Base-by-base conservation (phyloP, 1,140 invertebrate species). In the Mamestra configurata region DNA sequence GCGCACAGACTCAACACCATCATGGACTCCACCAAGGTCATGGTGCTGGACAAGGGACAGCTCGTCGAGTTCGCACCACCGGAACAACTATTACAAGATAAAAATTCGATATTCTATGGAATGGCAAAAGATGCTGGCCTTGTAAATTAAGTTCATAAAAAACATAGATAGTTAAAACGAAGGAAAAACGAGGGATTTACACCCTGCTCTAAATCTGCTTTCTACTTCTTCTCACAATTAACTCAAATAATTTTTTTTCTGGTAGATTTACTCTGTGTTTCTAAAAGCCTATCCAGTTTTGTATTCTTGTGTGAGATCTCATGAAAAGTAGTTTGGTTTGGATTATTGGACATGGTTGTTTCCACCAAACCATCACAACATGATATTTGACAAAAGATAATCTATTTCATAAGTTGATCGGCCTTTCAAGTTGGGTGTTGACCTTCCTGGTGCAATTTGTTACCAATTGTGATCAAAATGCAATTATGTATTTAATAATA, bases 1-100 rank as follows among this genome's bases (percentile, higher is more conserved):
- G 99, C 98, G 59, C 98, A 99, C 95, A 96, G 98, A 37, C 96
- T 99, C 61, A 99, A 99, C 92, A 99, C 98, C 43, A 99, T 99
- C 77, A 96, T 99, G 96, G 98, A 99, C 94, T 98, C 97, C 13
- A 97, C 98, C 83, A 97, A 98, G 90, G 97, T 99, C 43, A 97
- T 99, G 91, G 98, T 99, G 31, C 95, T 99, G 86, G 98, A 99
- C 95, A 97, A 97, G 85, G 99, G 99, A 10, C 93, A 96, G 80
- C 97, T 98, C 37, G 96, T 96, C 20, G 98, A 99, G 95, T 98
- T 97, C 91, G 98, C 98, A 86, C 96, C 97, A 11, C 98, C 98
- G 0, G 90, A 95, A 7, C 95, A 96, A 70, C 95, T 99, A 78
- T 95, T 99, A 22, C 95, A 96, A 79, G 96, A 98, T 88, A 96